Evolutionary conservation across 2,797 vertebrate species (phyloP).

Genomic region (Thaleichthys pacificus): DNA sequence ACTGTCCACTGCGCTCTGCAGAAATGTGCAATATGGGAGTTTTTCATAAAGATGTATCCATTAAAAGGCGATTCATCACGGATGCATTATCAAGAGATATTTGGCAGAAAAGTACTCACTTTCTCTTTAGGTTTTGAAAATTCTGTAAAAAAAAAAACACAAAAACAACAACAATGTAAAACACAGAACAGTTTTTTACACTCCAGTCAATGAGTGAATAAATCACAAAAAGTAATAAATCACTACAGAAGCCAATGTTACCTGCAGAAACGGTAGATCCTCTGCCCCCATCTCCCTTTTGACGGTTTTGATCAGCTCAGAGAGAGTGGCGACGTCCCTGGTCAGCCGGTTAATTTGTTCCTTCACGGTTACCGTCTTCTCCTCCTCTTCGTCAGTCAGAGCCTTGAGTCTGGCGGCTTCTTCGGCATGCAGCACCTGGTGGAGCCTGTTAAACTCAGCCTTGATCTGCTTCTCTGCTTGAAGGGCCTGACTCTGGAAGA

Average conservation of each 20-base stretch:
- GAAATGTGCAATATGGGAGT: constrained; percentile 23
- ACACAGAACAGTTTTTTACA: not conserved
- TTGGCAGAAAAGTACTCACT: constrained; percentile 57
- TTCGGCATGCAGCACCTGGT: constrained; percentile 50
- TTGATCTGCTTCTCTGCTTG: constrained; percentile 68
- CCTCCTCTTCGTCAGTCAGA: constrained; percentile 62
- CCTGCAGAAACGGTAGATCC: constrained; percentile 58
- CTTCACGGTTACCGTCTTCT: constrained; percentile 53
- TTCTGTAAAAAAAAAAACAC: constrained; percentile 60
- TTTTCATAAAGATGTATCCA: not conserved
- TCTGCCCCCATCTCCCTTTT: constrained; percentile 73
- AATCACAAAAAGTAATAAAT: not conserved
- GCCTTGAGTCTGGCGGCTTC: constrained; percentile 58
- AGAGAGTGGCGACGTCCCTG: constrained; percentile 47
- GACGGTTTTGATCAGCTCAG: constrained; percentile 55
- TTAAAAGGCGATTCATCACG: not conserved
- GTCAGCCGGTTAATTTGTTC: constrained; percentile 39
- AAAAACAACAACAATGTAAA: not conserved
- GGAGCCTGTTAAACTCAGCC: constrained; percentile 70
- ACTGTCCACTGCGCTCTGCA: constrained; percentile 68
- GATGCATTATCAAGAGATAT: not conserved
- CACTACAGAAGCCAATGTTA: constrained; percentile 8
- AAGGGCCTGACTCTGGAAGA: constrained; percentile 64
- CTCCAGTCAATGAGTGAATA: not conserved
- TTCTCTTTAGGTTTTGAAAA: constrained; percentile 69